Conservation (phyloP, 2,797 vertebrate species). For the Babyrousa celebensis region DNA sequence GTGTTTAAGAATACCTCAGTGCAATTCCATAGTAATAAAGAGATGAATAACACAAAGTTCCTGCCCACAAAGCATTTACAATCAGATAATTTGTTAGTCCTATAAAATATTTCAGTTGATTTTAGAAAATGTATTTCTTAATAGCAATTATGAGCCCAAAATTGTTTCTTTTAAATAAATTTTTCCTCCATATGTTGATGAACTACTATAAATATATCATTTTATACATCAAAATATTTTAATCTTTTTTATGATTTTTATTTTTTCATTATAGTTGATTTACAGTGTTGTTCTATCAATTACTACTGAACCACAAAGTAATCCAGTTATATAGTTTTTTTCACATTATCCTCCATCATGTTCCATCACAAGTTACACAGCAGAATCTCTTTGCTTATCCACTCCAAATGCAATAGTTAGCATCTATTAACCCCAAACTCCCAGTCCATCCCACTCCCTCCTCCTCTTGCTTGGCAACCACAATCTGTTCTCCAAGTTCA, state of each 20-base stretch:
- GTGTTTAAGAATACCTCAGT: not conserved
- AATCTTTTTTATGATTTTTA: not conserved
- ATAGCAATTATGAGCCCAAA: not conserved
- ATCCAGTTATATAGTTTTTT: too few relatives aligned
- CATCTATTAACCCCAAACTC: too few relatives aligned
- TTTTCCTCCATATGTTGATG: not conserved
- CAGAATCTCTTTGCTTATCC: too few relatives aligned
- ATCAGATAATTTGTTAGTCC: not conserved
- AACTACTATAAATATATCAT: not conserved
- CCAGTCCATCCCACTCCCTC: too few relatives aligned
- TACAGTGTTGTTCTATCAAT: too few relatives aligned
- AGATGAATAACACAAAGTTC: not conserved
- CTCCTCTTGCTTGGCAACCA: too few relatives aligned
- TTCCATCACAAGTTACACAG: too few relatives aligned
- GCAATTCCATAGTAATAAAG: rapidly evolving
- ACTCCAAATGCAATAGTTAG: too few relatives aligned
- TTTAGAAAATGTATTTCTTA: not conserved
- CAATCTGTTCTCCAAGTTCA: too few relatives aligned
- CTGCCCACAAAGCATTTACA: not conserved
- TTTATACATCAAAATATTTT: not conserved
- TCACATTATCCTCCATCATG: too few relatives aligned
- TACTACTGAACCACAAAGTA: too few relatives aligned
- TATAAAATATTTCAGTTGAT: not conserved
- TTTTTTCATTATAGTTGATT: too few relatives aligned
- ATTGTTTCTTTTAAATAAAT: not conserved